Percentiles rank a stretch among this genome's conserved stretches.
phyloP scores from a whole-genome alignment of 2,797 vertebrate genomes.

The Heliangelus exortis region DNA sequence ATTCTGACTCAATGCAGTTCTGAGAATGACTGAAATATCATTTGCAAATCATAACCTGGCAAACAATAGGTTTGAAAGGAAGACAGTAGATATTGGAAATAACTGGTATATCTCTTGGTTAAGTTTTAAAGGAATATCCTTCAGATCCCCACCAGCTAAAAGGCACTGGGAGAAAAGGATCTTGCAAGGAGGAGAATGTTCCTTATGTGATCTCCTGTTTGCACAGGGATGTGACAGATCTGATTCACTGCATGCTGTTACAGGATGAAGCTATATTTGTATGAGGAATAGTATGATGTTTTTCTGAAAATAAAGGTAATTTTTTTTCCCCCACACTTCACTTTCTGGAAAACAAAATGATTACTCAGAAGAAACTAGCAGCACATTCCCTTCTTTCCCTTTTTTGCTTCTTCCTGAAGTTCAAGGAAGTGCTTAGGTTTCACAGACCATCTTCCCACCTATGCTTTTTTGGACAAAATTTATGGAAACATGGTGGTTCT shows the following conservation, averaged over 20 bases:
- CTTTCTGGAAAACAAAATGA: not conserved
- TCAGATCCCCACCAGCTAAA: not conserved
- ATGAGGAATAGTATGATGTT: not conserved
- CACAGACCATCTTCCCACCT: not conserved
- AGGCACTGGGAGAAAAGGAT: not conserved
- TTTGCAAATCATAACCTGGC: not conserved
- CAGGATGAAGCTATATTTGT: not conserved
- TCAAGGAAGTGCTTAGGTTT: not conserved
- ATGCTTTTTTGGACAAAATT: not conserved
- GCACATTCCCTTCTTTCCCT: not conserved
- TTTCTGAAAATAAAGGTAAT: not conserved
- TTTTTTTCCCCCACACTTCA: not conserved
- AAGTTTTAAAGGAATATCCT: not conserved
- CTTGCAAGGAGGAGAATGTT: not conserved
- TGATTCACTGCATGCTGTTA: not conserved
- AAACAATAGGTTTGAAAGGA: not conserved
- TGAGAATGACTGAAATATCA: not conserved
- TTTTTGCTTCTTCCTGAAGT: not conserved
- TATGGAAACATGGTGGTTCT: not conserved
- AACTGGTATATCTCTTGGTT: not conserved
- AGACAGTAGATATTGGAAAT: not conserved
- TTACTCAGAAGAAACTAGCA: not conserved
- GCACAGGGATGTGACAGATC: not conserved
- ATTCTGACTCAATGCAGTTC: not conserved
- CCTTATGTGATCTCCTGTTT: not conserved